phyloP scores from a whole-genome alignment of 2,888 invertebrate species.

The Phalangium opilio region DNA sequence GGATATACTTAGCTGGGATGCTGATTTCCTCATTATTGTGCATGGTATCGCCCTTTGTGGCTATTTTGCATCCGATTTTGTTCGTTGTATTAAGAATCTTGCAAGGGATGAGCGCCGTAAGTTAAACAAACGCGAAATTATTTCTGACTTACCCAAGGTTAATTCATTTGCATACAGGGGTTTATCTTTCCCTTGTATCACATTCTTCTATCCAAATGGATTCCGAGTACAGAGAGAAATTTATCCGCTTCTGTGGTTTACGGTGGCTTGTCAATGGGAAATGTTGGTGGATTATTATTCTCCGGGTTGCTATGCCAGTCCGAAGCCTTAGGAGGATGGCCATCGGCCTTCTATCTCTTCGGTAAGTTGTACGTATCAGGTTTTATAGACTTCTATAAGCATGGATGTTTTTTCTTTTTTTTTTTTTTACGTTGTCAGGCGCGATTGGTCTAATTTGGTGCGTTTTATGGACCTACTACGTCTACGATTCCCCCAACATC shows the following conservation, averaged over 20 bases:
- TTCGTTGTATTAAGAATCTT: too few relatives aligned
- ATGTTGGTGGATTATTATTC: constrained; percentile 4
- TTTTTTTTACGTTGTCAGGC: constrained; percentile 3
- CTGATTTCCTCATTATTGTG: too few relatives aligned
- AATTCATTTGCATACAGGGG: constrained; percentile 6
- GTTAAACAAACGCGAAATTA: too few relatives aligned
- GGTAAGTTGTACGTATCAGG: constrained; percentile 5
- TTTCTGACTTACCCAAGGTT: background rate
- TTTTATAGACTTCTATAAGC: background rate
- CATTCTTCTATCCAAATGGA: constrained; percentile 8
- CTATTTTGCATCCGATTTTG: too few relatives aligned
- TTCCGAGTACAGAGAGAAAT: constrained; percentile 5
- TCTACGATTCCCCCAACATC: constrained; percentile 6
- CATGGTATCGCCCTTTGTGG: too few relatives aligned
- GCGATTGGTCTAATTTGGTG: constrained; percentile 4
- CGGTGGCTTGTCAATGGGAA: constrained; percentile 7
- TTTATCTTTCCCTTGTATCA: constrained; percentile 8
- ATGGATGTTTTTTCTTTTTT: background rate
- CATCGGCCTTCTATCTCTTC: constrained; percentile 9
- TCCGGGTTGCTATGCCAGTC: constrained; percentile 8
- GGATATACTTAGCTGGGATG: background rate
- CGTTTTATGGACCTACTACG: constrained; percentile 6
- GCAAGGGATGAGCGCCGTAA: too few relatives aligned
- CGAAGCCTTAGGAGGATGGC: constrained; percentile 5
- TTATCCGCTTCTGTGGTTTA: constrained; percentile 1